Conservation (phyloP, 2,797 vertebrate genomes). For the Artibeus jamaicensis region DNA sequence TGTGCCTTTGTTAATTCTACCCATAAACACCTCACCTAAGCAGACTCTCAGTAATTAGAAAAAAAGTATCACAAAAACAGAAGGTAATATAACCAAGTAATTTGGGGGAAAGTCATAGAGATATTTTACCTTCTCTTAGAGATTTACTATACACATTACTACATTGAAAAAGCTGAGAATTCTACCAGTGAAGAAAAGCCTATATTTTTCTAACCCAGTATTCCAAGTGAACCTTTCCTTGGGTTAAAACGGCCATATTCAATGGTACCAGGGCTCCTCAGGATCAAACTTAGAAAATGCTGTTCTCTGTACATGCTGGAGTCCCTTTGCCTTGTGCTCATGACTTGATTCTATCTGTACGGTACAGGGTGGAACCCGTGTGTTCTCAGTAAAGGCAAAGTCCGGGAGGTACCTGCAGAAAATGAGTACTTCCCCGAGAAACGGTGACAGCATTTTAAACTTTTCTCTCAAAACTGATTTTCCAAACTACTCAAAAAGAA, state of each 20-base stretch:
- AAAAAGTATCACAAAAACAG: not conserved
- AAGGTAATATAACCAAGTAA: not conserved
- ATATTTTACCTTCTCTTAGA: not conserved
- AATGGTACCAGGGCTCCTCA: not conserved
- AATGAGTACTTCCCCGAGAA: not conserved
- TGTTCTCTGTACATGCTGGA: not conserved
- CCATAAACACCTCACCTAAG: not conserved
- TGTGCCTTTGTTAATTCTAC: not conserved
- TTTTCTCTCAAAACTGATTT: not conserved
- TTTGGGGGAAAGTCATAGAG: not conserved
- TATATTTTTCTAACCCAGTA: not conserved
- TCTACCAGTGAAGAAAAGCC: not conserved
- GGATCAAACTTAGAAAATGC: not conserved
- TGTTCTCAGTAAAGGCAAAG: not conserved
- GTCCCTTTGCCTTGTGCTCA: not conserved
- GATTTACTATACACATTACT: not conserved
- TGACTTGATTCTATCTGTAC: not conserved
- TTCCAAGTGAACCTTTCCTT: not conserved
- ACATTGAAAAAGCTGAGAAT: not conserved
- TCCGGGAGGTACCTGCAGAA: not conserved
- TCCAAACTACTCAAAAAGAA: not conserved
- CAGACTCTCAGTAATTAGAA: not conserved
- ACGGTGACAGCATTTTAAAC: not conserved
- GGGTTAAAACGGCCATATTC: not conserved
- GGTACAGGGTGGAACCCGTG: not conserved